Base-by-base conservation (phyloP, 2,797 vertebrate genomes). In the Steatocranus sp. region DNA sequence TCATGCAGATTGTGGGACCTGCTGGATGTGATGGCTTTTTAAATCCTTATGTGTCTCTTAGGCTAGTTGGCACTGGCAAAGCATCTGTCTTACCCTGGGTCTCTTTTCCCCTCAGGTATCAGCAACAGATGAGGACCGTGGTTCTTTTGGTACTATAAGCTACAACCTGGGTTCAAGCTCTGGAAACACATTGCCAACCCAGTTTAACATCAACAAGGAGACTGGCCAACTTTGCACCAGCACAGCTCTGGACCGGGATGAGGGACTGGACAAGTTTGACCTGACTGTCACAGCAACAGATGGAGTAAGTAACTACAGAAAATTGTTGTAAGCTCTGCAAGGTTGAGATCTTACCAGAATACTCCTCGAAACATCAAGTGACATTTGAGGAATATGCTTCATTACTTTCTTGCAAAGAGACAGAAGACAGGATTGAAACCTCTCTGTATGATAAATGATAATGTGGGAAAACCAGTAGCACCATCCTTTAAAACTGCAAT, bases 231-330 rank as follows among this genome's bases (percentile, higher is more conserved):
- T 99, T 78, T 99, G 99, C 93, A 99, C 98, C 0, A 96, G 92
- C 17, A 92, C 94, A 8, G 83, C 92, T 12, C 90, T 99, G 91
- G 98, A 99, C 91, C 95, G 97, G 0, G 98, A 99, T 1, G 97
- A 97, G 46, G 98, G 98, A 27, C 81, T 91, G 0, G 94, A 97
- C 9, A 96, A 94, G 91, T 98, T 97, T 3, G 97, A 98, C 79
- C 97, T 99, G 92, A 97, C 96, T 0, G 94, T 99, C 89, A 98
- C 97, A 0, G 98, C 98, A 36, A 96, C 96, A 0, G 98, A 99
- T 41, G 98, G 98, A 93, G 98, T 99, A 93, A 97, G 98, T 73
- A 73, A 30, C 41, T 79, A 25, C 50, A 73, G 10, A 68, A 25
- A 34, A 3, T 32, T 3, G 25, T 6, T 70, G 5, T 34, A 6